These are phyloP conservation scores for Eidolon helvum DNA, from an alignment of 2,113 vertebrate genomes.

Conservation along the genomic window DNA sequence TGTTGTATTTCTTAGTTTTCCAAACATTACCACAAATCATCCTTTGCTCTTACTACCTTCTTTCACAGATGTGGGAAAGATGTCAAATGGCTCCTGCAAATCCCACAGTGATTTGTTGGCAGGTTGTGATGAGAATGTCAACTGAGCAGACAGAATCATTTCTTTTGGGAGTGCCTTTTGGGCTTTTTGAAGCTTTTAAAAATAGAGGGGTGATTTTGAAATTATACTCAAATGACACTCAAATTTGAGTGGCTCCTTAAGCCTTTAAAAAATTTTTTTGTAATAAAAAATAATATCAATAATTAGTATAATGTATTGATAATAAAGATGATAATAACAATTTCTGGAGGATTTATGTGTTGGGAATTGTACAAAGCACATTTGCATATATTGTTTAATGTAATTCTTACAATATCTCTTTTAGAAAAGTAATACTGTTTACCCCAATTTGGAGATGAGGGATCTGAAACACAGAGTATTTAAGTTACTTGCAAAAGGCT, in stretches of 20 bases:
- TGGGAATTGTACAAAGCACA: not conserved
- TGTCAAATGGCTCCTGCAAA: not conserved
- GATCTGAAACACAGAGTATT: not conserved
- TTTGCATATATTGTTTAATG: not conserved
- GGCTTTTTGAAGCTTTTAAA: not conserved
- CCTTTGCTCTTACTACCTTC: not conserved
- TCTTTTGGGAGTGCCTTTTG: not conserved
- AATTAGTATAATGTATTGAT: not conserved
- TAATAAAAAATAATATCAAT: not conserved
- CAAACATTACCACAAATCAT: not conserved
- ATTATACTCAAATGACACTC: not conserved
- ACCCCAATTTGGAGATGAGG: not conserved
- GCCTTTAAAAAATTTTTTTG: not conserved
- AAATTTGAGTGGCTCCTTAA: not conserved
- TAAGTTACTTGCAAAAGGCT: not conserved
- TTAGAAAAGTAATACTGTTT: not conserved
- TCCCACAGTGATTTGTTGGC: not conserved
- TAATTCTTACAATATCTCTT: not conserved
- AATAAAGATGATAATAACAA: not conserved
- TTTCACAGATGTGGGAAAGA: not conserved
- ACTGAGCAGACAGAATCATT: not conserved
- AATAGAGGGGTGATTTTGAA: not conserved
- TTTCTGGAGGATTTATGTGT: not conserved
- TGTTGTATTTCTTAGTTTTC: not conserved
- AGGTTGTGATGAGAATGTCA: not conserved